A percentile compares a stretch with the other conserved stretches of the same genome.
These are phyloP conservation scores for Pomacea canaliculata DNA, from an alignment of 2,888 invertebrate genomes.

Conservation along the genomic window DNA sequence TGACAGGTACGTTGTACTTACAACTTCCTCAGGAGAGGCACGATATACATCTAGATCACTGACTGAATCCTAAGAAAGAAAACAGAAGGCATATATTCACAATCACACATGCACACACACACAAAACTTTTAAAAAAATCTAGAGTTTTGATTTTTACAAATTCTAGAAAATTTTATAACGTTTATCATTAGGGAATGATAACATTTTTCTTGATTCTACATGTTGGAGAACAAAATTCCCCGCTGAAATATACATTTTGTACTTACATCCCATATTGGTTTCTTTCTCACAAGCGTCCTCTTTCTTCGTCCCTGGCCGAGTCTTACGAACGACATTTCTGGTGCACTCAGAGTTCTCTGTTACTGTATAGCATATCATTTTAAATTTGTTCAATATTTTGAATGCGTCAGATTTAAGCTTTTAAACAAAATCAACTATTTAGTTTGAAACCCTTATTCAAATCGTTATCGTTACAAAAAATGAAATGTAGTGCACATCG, in stretches of 20 bases:
- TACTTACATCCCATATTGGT: slow-evolving; percentile 62
- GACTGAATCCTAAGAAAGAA: slow-evolving; percentile 49
- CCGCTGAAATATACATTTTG: background rate
- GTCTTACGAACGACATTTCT: slow-evolving; percentile 35
- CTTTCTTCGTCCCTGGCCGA: slow-evolving; percentile 39
- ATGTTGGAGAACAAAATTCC: background rate
- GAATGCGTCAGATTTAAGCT: too few relatives aligned
- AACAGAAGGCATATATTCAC: background rate
- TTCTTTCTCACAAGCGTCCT: slow-evolving; percentile 40
- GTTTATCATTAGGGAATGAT: too few relatives aligned
- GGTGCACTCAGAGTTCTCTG: too few relatives aligned
- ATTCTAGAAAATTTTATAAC: too few relatives aligned
- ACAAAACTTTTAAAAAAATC: background rate
- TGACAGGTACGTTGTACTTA: slow-evolving; percentile 39
- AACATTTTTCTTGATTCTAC: too few relatives aligned
- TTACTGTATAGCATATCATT: too few relatives aligned
- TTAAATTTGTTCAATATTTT: too few relatives aligned
- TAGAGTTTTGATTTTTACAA: too few relatives aligned
- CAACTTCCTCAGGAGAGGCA: slow-evolving; percentile 62
- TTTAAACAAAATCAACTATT: too few relatives aligned
- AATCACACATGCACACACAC: slow-evolving; percentile 13
- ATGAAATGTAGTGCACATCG: too few relatives aligned
- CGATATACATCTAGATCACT: slow-evolving; percentile 57
- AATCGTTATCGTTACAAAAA: too few relatives aligned
- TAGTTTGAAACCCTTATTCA: too few relatives aligned